A percentile compares a stretch with the other conserved stretches of the same genome.
Evolutionary conservation across 2,113 vertebrate genomes (phyloP).

Genomic region (Dunckerocampus dactyliophorus): DNA sequence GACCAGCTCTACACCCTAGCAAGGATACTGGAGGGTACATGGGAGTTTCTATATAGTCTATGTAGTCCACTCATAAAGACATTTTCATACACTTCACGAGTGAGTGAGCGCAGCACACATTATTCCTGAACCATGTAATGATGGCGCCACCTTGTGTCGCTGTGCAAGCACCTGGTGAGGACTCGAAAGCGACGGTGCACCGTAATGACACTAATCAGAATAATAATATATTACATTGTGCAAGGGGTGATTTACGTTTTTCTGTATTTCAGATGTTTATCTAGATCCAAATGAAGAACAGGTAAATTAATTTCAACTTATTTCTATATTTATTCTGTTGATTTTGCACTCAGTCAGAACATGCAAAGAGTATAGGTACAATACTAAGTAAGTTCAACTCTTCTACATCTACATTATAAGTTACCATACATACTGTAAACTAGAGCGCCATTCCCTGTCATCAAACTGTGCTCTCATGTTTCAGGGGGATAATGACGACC

Average conservation of each 20-base stretch:
- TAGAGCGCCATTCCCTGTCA: neutral
- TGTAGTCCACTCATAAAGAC: too few species aligned
- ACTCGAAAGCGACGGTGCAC: neutral
- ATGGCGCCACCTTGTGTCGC: constrained; percentile 33
- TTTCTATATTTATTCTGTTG: too few species aligned
- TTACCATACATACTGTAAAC: neutral
- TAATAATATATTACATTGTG: too few species aligned
- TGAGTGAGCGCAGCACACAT: neutral
- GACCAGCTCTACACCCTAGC: too few species aligned
- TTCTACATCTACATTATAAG: too few species aligned
- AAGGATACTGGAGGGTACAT: too few species aligned
- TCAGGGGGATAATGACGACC: constrained; percentile 60
- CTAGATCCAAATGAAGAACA: constrained; percentile 73
- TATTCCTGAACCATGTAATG: constrained; percentile 2
- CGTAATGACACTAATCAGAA: too few species aligned
- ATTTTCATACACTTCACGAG: too few species aligned
- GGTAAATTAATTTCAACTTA: constrained; percentile 43
- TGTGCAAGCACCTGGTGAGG: neutral
- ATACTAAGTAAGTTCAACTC: too few species aligned
- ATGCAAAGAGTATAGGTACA: too few species aligned
- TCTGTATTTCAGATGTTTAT: constrained; percentile 70
- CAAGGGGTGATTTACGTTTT: constrained; percentile 1
- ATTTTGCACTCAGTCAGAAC: too few species aligned
- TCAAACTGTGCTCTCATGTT: constrained; percentile 27
- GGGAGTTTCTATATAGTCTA: too few species aligned